Percentiles rank a stretch among this genome's conserved stretches.
Evolutionary conservation across 2,113 vertebrate genomes (phyloP).

Genomic region (Rhodinocichla rosea): DNA sequence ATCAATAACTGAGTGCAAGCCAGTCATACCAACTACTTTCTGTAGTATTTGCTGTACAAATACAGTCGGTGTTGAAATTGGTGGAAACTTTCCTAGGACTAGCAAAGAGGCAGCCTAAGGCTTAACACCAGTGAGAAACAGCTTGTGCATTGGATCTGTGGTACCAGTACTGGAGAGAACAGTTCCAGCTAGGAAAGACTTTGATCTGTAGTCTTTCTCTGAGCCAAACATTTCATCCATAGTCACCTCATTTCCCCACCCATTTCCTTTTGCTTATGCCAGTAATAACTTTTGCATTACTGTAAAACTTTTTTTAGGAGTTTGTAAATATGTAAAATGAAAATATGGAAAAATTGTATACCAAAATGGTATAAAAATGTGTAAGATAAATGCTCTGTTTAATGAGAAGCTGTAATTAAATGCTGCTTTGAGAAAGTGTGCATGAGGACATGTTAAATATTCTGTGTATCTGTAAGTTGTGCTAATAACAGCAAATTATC

Average conservation of each 20-base stretch:
- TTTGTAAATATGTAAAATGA: conserved; percentile 72
- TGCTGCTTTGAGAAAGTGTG: conserved; percentile 36
- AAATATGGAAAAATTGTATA: conserved; percentile 25
- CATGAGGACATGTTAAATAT: conserved; percentile 12
- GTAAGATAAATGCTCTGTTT: conserved; percentile 45
- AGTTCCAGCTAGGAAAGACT: background rate
- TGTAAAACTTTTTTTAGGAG: conserved; percentile 63
- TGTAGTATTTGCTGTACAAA: background rate
- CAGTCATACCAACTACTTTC: background rate
- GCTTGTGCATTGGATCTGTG: background rate
- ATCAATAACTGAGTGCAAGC: background rate
- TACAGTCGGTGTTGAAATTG: background rate
- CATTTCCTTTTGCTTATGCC: conserved; percentile 25
- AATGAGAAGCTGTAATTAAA: conserved; percentile 39
- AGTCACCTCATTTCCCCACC: background rate
- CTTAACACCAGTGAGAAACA: background rate
- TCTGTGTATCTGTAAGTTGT: background rate
- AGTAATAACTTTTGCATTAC: conserved; percentile 41
- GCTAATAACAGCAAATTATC: background rate
- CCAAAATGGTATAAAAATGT: conserved; percentile 38
- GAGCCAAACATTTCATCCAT: background rate
- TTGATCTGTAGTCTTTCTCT: background rate
- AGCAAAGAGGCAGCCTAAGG: background rate
- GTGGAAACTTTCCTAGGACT: background rate
- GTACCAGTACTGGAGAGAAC: background rate